Base-by-base conservation (phyloP, 2,113 vertebrate genomes). In the Austrofundulus limnaeus region DNA sequence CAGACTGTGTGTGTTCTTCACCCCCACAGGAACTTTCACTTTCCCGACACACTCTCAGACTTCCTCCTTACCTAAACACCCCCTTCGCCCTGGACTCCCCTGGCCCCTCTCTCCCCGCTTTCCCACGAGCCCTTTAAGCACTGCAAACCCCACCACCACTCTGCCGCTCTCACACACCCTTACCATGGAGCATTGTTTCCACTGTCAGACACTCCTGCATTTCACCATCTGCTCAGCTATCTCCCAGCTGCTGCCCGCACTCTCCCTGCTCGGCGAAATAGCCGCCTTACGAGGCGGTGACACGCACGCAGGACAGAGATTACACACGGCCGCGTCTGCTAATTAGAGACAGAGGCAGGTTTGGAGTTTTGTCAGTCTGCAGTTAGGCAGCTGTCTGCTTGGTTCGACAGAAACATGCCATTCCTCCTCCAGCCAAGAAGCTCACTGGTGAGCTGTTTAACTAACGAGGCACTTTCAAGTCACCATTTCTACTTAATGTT, bases 171-270 rank as follows among this genome's bases (percentile, higher is more conserved):
- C 59, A 42, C 49, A 19, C 41, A 47, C 57, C 45, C 53, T 39
- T 56, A 76, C 72, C n/a, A 83, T 23, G 23, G 28, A 82, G 63
- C 49, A 81, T 81, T 85, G 79, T 82, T 75, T 82, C 74, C 61
- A 45, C 80, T 64, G 70, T 81, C 43, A 23, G 53, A 78, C 16
- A 10, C 67, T 73, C n/a, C 77, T 53, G 58, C 70, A 28, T 49
- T 69, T 72, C 76, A 52, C 82, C 84, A 82, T 88, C 73, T 90
- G 87, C 83, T 87, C 25, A 86, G 85, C 88, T 83, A 72, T 87
- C 88, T 60, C 79, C 84, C 85, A 91, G 87, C 86, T 88, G 88
- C 85, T 90, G 69, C 79, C 83, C 84, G 84, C 83, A 76, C 78
- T n/a, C 74, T 83, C 82, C 51, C 28, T 9, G 1, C 77, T 83